phyloP scores from a whole-genome alignment of 2,113 vertebrate genomes.

The Poecilia latipinna region DNA sequence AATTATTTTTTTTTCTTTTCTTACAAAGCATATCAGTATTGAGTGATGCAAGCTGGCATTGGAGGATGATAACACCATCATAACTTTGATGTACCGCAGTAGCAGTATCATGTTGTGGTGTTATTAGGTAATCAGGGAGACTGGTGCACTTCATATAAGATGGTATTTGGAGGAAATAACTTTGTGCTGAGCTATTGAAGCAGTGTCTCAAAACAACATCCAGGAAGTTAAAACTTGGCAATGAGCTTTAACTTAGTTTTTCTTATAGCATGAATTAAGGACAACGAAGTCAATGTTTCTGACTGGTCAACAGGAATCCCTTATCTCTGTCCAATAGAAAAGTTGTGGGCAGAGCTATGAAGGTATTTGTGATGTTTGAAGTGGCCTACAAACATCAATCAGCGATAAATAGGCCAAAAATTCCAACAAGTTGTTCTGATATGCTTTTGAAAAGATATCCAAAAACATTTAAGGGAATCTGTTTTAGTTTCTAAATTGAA shows the following conservation, averaged over 20 bases:
- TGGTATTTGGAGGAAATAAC: background rate
- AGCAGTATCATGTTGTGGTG: background rate
- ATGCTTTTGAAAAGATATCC: background rate
- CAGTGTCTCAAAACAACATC: background rate
- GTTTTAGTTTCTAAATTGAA: background rate
- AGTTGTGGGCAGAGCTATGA: background rate
- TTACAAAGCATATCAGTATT: slow-evolving; percentile 50
- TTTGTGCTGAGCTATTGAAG: background rate
- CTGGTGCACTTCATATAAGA: background rate
- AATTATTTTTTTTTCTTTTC: slow-evolving; percentile 23
- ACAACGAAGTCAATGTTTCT: no score
- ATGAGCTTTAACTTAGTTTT: no score
- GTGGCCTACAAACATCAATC: background rate
- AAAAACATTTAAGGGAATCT: background rate
- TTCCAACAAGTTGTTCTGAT: no score
- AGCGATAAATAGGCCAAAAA: background rate
- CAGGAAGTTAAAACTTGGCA: background rate
- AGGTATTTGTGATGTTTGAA: background rate
- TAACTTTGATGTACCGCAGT: background rate
- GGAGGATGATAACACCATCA: background rate
- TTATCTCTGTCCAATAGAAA: no score
- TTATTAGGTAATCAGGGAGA: background rate
- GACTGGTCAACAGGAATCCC: no score
- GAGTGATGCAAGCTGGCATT: slow-evolving; percentile 32
- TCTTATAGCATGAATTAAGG: background rate